Percentiles rank a stretch among this genome's conserved stretches.
Evolutionary conservation across 1,140 invertebrate species (phyloP).

Genomic region (Whitmania pigra): DNA sequence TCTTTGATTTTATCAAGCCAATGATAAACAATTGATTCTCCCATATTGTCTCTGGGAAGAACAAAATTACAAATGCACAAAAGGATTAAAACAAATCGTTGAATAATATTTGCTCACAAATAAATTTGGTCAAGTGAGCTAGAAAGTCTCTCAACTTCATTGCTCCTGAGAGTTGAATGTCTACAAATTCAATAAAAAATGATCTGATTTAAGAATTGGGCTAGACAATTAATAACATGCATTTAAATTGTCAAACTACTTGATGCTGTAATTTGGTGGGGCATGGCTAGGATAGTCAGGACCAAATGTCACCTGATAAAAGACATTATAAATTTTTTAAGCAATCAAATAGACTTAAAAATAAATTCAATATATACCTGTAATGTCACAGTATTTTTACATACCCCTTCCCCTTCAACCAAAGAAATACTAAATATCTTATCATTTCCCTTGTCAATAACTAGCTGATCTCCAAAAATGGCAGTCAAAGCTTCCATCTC

Average conservation of each 20-base stretch:
- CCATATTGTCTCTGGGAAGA: neutral
- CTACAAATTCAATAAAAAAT: too few relatives aligned
- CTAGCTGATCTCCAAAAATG: constrained; percentile 62
- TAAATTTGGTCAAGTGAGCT: too few relatives aligned
- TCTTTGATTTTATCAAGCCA: constrained; percentile 7
- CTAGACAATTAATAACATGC: constrained; percentile 1
- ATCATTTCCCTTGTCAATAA: constrained; percentile 48
- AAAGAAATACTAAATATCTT: constrained; percentile 45
- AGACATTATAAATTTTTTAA: constrained; percentile 13
- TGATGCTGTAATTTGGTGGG: constrained; percentile 56
- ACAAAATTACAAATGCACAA: neutral
- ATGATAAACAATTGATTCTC: constrained; percentile 7
- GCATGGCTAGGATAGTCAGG: constrained; percentile 52
- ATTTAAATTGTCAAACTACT: constrained; percentile 27
- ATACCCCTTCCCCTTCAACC: constrained; percentile 15
- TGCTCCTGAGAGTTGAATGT: too few relatives aligned
- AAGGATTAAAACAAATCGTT: too few relatives aligned
- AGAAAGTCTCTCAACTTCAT: too few relatives aligned
- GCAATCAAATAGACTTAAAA: too few relatives aligned
- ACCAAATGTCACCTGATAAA: constrained; percentile 51
- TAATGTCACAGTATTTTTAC: too few relatives aligned
- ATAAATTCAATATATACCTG: too few relatives aligned
- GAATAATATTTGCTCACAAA: too few relatives aligned
- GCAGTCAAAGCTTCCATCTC: constrained; percentile 60
- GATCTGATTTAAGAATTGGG: too few relatives aligned